Evolutionary conservation across 1,140 invertebrate genomes (phyloP).

Genomic region (Acyrthosiphon pisum): DNA sequence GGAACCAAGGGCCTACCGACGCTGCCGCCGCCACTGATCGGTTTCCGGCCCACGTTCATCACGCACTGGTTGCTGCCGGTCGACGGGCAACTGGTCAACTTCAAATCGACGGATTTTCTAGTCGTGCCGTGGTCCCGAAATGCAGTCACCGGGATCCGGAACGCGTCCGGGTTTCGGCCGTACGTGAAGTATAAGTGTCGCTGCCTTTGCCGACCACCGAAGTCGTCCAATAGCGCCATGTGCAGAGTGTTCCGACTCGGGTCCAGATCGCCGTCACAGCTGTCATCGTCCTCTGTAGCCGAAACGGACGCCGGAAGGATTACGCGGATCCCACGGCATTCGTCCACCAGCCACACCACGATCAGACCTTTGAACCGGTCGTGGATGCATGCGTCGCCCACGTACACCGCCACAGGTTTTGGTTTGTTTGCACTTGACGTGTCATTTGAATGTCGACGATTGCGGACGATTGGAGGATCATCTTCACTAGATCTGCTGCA

Average conservation of each 20-base stretch:
- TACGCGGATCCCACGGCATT: background rate
- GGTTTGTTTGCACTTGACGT: background rate
- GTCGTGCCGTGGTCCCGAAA: background rate
- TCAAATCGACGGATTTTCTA: background rate
- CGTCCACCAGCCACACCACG: background rate
- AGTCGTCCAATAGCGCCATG: background rate
- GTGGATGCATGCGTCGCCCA: background rate
- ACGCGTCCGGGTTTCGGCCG: constrained; percentile 10
- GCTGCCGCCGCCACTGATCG: background rate
- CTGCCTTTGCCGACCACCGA: background rate
- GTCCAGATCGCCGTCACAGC: background rate
- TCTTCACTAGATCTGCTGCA: background rate
- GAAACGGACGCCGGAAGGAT: background rate
- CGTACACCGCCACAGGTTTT: constrained; percentile 16
- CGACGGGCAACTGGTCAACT: background rate
- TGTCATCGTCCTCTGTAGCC: background rate
- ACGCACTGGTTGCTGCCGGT: background rate
- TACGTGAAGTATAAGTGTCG: constrained; percentile 19
- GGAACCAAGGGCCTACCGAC: background rate
- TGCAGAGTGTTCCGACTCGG: background rate
- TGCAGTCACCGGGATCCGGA: background rate
- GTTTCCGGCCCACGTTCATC: constrained; percentile 21
- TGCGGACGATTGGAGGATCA: background rate
- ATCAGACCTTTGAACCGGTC: background rate
- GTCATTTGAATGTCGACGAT: background rate